Base-by-base conservation (phyloP, 2,888 invertebrate genomes). In the Alcis repandata region DNA sequence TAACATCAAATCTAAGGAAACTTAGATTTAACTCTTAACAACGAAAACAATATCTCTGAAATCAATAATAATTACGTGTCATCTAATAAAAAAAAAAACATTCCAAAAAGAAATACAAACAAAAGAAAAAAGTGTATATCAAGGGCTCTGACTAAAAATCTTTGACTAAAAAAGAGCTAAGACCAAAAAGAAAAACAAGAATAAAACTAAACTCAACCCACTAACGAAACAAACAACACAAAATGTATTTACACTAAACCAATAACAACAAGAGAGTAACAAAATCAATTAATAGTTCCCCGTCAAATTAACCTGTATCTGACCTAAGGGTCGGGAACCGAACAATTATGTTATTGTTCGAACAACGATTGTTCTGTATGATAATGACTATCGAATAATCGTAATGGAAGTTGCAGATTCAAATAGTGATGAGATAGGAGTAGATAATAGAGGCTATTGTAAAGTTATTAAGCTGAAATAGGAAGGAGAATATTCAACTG, bases 271-370 rank as follows among this genome's bases (percentile, higher is more conserved):
- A 74, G 71, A 19, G 17, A 27, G 74, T 2, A 79, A 84, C 84
- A 82, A 87, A 89, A 90, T 90, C 90, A 89, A 90, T 90, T 89
- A 89, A 87, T 86, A 87, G 84, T 85, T 83, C 72, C 77, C 74
- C 78, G 85, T 85, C 80, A 80, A 61, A 73, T 74, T 73, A 75
- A 71, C 79, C 75, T 71, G 71, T 69, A 72, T 64, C 68, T 67
- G 63, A 67, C 62, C 70, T 70, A 65, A 59, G 65, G 70, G 71
- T 69, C 65, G 71, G 69, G 68, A 62, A 62, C 63, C 59, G 69
- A 76, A 77, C 80, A 79, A 85, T 86, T 86, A 85, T 79, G 78
- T 67, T 79, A 86, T 85, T 85, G 84, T 85, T 80, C 77, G 74
- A 73, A 76, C 76, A 79, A 79, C 76, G 76, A 78, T 79, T 79